Percentiles rank a stretch among this genome's conserved stretches.
Evolutionary conservation across 2,888 invertebrate species (phyloP).

Genomic region (Didymodactylos carnosus): DNA sequence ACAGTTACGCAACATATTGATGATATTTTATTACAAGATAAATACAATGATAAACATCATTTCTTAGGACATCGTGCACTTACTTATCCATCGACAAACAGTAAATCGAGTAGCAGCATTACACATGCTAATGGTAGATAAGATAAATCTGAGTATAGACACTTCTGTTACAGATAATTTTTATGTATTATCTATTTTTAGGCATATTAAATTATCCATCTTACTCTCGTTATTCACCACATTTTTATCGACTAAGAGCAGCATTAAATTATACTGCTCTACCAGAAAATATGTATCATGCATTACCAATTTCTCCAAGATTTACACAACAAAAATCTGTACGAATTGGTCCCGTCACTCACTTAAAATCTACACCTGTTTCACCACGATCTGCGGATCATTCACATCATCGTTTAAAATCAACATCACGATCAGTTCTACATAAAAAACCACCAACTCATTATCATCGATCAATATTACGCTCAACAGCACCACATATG

Average conservation of each 20-base stretch:
- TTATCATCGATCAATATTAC: not conserved
- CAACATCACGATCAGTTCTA: not conserved
- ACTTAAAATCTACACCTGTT: not conserved
- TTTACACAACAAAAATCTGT: no score
- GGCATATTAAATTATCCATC: no score
- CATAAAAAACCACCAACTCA: not conserved
- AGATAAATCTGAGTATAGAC: no score
- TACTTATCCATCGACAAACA: no score
- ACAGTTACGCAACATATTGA: not conserved
- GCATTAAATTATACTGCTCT: no score
- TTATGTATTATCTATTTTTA: no score
- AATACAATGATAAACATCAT: no score
- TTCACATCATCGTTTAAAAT: not conserved
- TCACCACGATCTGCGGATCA: not conserved
- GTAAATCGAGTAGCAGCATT: not conserved
- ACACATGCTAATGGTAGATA: not conserved
- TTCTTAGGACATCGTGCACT: no score
- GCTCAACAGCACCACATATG: not conserved
- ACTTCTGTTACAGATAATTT: no score
- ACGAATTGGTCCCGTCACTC: no score
- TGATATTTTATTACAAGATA: not conserved
- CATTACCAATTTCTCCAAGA: not conserved
- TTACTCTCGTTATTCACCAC: not conserved
- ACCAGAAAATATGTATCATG: not conserved
- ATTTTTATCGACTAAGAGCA: no score